phyloP scores from a whole-genome alignment of 2,888 invertebrate genomes.

The Leptarthrus brevirostris region DNA sequence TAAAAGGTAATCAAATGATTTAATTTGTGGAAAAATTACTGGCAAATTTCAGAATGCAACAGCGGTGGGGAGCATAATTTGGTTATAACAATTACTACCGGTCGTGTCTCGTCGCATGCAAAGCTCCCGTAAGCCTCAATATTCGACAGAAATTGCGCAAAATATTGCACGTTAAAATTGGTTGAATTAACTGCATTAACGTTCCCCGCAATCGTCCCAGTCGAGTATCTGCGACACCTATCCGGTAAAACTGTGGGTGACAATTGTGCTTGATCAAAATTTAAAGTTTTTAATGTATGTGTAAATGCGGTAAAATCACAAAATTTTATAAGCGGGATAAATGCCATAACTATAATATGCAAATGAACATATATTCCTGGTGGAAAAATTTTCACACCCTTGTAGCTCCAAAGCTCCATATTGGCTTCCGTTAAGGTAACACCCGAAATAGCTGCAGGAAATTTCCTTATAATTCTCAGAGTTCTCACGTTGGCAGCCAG shows the following conservation, averaged over 20 bases:
- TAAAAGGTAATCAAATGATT: no score
- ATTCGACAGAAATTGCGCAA: not conserved
- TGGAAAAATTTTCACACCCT: not conserved
- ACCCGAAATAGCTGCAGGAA: not conserved
- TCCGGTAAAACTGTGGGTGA: not conserved
- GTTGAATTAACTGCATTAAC: not conserved
- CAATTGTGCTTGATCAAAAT: not conserved
- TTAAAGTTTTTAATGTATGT: not conserved
- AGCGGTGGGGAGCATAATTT: not conserved
- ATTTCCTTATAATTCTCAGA: not conserved
- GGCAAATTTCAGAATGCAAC: no score
- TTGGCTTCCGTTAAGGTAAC: not conserved
- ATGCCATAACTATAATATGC: not conserved
- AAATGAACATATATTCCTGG: not conserved
- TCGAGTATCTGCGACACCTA: not conserved
- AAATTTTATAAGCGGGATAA: not conserved
- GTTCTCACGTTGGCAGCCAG: not conserved
- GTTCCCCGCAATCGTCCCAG: not conserved
- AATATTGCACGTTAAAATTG: not conserved
- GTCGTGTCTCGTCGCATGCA: not conserved
- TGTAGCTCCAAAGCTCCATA: not conserved
- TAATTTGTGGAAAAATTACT: no score
- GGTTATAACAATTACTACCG: not conserved
- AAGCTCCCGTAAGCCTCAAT: not conserved
- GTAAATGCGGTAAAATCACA: slow-evolving; percentile 2